Percentiles rank a stretch among this genome's conserved stretches.
phyloP scores from a whole-genome alignment of 30 jellyfish, hydroid and myxozoan genomes.

The Aurelia coerulea region DNA sequence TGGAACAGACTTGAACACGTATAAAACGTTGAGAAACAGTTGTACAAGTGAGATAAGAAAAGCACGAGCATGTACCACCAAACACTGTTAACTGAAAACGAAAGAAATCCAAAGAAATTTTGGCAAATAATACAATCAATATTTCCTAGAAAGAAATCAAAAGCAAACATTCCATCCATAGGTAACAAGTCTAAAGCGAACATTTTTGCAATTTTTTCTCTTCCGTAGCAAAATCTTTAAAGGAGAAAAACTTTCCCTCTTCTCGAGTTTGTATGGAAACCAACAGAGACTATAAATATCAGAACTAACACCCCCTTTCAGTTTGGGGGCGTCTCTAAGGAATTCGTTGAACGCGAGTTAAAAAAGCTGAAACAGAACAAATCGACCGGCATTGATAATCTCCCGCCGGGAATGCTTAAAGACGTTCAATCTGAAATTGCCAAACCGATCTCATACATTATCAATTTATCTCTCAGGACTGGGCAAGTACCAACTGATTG shows the following conservation, averaged over 20 bases:
- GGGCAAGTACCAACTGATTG: too few species aligned
- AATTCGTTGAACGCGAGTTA: too few species aligned
- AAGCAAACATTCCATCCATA: not conserved
- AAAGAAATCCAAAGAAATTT: constrained; percentile 17
- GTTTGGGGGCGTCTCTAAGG: too few species aligned
- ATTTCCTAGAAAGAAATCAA: constrained; percentile 27
- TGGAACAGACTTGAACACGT: too few species aligned
- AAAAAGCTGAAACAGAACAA: too few species aligned
- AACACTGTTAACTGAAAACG: constrained; percentile 22
- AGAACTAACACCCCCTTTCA: too few species aligned
- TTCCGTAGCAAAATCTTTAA: not conserved
- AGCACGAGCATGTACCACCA: constrained; percentile 37
- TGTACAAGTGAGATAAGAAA: constrained; percentile 19
- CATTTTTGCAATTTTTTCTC: constrained; percentile 8
- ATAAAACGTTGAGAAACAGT: not conserved
- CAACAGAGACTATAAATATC: too few species aligned
- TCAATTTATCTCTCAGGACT: too few species aligned
- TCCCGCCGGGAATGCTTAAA: too few species aligned
- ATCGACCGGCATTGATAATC: too few species aligned
- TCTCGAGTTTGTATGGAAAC: constrained; percentile 23
- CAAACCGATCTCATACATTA: too few species aligned
- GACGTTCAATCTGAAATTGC: too few species aligned
- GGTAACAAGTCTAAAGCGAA: constrained; percentile 21
- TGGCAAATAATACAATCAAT: constrained; percentile 14
- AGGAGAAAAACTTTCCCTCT: constrained; percentile 24